These are phyloP conservation scores for Dendrocincla tyrannina DNA, from an alignment of 2,797 vertebrate species.

Conservation along the genomic window DNA sequence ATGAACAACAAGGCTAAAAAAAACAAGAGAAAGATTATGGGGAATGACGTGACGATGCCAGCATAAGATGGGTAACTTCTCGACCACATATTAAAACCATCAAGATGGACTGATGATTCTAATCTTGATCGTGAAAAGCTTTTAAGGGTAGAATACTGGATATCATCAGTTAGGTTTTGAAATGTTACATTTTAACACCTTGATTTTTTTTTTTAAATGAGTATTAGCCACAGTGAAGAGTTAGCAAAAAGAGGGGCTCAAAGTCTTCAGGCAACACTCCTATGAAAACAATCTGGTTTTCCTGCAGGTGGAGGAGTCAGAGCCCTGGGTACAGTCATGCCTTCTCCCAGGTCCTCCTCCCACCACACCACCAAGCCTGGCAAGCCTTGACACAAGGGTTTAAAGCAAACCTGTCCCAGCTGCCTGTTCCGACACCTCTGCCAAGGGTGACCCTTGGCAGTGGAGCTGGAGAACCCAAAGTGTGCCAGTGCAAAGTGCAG, in stretches of 20 bases:
- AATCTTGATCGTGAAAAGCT: conserved; percentile 31
- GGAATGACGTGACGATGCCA: conserved; percentile 24
- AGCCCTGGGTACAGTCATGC: not conserved
- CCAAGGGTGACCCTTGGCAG: not conserved
- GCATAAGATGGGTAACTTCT: conserved; percentile 62
- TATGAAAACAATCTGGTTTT: not conserved
- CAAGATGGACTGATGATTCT: conserved; percentile 29
- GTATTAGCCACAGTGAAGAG: not conserved
- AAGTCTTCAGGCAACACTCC: not conserved
- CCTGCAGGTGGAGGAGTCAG: not conserved
- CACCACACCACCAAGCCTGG: not conserved
- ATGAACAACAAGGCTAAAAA: conserved; percentile 54
- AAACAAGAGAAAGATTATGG: conserved; percentile 37
- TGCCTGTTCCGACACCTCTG: not conserved
- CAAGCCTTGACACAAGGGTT: not conserved
- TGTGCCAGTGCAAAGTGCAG: not conserved
- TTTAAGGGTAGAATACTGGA: conserved; percentile 69
- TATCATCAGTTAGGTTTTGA: not conserved
- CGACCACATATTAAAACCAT: conserved; percentile 39
- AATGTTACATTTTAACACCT: not conserved
- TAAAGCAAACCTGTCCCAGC: not conserved
- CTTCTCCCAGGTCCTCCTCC: conserved; percentile 33
- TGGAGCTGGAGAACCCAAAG: rapidly evolving
- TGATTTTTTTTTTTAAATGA: not conserved
- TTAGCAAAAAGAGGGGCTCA: not conserved